Percentiles rank a stretch among this genome's conserved stretches.
These are phyloP conservation scores for Pollimyrus isidori DNA, from an alignment of 2,113 vertebrate genomes.

Conservation along the genomic window DNA sequence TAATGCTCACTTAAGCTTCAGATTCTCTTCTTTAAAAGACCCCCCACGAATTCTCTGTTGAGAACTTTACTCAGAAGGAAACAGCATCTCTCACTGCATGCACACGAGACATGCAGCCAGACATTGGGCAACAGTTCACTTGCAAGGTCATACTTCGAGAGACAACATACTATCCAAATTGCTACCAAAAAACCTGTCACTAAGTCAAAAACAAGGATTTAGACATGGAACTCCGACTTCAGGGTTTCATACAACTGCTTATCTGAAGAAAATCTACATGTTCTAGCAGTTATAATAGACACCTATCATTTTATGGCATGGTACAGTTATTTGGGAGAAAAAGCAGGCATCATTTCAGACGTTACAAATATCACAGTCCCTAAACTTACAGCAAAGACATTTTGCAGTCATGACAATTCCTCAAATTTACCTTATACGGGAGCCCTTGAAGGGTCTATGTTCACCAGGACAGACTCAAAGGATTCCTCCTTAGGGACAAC, in stretches of 20 bases:
- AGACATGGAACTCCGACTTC: constrained; percentile 58
- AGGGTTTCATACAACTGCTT: constrained; percentile 42
- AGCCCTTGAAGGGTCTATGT: constrained; percentile 96
- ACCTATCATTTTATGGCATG: constrained; percentile 32
- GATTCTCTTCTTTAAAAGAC: constrained; percentile 80
- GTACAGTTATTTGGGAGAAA: constrained; percentile 1
- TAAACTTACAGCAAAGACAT: constrained; percentile 45
- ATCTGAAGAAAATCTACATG: background rate
- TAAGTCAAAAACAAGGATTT: constrained; percentile 32
- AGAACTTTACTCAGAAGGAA: constrained; percentile 81
- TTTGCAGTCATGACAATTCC: constrained; percentile 52
- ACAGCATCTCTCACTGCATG: constrained; percentile 72
- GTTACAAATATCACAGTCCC: constrained; percentile 26
- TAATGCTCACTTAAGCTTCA: constrained; percentile 76
- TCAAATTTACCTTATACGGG: constrained; percentile 95
- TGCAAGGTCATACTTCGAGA: constrained; percentile 25
- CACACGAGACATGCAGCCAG: constrained; percentile 57
- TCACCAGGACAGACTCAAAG: constrained; percentile 97
- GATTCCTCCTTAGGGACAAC: constrained; percentile 96
- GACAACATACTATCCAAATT: constrained; percentile 31
- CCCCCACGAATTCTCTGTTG: constrained; percentile 77
- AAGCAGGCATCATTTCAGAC: constrained; percentile 7
- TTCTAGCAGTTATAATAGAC: constrained; percentile 20
- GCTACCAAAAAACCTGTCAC: constrained; percentile 35
- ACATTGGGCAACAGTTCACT: constrained; percentile 42